Conservation (phyloP, 2,113 vertebrate genomes). For the Piaya cayana region DNA sequence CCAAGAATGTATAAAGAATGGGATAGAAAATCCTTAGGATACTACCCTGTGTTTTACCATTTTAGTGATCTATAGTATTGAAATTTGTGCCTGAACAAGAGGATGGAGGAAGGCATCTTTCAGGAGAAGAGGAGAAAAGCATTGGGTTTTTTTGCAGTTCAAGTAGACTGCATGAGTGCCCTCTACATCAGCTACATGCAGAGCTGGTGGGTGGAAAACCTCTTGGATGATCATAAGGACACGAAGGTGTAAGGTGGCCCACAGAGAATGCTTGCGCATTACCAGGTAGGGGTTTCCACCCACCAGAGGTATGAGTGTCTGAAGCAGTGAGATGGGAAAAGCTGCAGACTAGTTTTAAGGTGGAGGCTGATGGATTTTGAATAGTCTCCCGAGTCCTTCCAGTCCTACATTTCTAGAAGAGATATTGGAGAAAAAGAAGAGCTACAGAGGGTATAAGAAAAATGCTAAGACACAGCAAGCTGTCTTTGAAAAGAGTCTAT, state of each 20-base stretch:
- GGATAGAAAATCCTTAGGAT: not conserved
- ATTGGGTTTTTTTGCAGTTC: not conserved
- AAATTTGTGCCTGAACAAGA: not conserved
- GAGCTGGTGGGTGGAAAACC: not conserved
- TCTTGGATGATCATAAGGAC: not conserved
- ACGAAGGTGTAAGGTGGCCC: not conserved
- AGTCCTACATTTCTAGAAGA: not conserved
- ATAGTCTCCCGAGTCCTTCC: not conserved
- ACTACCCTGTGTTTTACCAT: not conserved
- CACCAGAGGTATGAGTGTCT: not conserved
- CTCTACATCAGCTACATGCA: not conserved
- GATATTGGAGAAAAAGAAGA: not conserved
- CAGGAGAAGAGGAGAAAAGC: not conserved
- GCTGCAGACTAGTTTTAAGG: not conserved
- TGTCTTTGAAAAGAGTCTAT: not conserved
- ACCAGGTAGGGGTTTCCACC: not conserved
- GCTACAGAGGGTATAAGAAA: not conserved
- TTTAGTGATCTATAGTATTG: not conserved
- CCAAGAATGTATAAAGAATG: not conserved
- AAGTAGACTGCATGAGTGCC: not conserved
- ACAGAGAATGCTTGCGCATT: fast-evolving
- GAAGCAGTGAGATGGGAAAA: not conserved
- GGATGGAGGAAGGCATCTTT: not conserved
- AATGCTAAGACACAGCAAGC: not conserved
- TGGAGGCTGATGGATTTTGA: not conserved